phyloP scores from a whole-genome alignment of 2,888 invertebrate species.

The Trachelus stipa region DNA sequence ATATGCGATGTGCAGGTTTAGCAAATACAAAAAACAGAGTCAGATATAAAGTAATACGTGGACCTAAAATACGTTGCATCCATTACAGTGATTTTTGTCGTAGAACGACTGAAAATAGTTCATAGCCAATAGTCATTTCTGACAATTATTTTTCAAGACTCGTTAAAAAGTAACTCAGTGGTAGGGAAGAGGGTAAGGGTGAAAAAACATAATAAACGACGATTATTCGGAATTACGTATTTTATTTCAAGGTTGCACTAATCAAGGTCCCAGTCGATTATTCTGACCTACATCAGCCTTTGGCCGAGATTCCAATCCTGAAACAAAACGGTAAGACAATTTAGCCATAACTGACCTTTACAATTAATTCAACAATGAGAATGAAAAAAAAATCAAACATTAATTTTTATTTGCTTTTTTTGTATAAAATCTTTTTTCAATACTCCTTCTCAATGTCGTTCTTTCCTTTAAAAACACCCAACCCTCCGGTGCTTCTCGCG shows the following conservation, averaged over 20 bases:
- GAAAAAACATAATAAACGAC: background rate
- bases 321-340: background rate
- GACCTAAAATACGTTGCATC: no score
- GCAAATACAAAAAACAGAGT: no score
- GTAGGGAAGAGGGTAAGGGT: background rate
- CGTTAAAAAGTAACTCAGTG: no score
- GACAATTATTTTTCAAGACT: no score
- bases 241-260: background rate
- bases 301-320: background rate
- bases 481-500: conserved; percentile 3
- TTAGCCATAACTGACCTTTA: background rate
- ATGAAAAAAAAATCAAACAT: background rate
- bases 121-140: no score
- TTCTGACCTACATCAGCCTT: background rate
- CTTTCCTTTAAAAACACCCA: conserved; percentile 28
- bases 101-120: no score
- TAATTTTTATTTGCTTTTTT: no score
- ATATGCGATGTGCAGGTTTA: no score
- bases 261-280: background rate
- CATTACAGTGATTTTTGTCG: no score
- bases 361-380: background rate
- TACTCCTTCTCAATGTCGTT: conserved; percentile 16
- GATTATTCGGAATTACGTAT: background rate
- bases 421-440: background rate
- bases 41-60: no score